Conservation (phyloP, 1,140 invertebrate species). For the Planococcus citri region DNA sequence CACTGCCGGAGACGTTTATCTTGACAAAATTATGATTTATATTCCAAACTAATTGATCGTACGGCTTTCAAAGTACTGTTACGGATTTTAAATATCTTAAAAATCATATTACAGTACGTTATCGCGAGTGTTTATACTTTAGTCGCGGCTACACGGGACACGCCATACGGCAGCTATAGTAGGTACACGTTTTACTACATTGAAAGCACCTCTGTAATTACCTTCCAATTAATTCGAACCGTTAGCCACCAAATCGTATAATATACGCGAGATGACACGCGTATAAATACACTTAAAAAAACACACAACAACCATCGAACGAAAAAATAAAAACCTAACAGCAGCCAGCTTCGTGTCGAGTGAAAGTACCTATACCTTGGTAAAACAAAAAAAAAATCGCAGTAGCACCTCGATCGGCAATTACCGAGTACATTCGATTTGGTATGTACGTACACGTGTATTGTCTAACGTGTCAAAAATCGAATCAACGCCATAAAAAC, state of each 20-base stretch:
- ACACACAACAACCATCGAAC: too few species aligned
- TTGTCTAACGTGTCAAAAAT: not conserved
- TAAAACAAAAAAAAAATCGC: not conserved
- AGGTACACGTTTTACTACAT: not conserved
- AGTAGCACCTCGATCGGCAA: not conserved
- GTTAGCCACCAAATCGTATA: not conserved
- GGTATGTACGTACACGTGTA: too few species aligned
- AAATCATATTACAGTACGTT: not conserved
- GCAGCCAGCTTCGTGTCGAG: not conserved
- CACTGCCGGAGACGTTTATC: too few species aligned
- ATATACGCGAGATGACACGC: not conserved
- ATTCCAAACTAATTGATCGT: not conserved
- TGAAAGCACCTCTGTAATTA: not conserved
- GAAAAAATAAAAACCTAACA: too few species aligned
- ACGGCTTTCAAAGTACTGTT: not conserved
- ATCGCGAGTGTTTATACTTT: too few species aligned
- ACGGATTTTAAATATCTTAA: not conserved
- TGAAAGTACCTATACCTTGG: not conserved
- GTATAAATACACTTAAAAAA: not conserved
- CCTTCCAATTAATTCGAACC: not conserved
- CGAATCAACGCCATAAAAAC: too few species aligned
- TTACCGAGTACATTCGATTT: conserved; percentile 7
- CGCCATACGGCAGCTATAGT: too few species aligned
- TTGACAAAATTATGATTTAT: too few species aligned
- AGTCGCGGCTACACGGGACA: too few species aligned